Base-by-base conservation (phyloP, 2,888 invertebrate genomes). In the Urechis unicinctus region DNA sequence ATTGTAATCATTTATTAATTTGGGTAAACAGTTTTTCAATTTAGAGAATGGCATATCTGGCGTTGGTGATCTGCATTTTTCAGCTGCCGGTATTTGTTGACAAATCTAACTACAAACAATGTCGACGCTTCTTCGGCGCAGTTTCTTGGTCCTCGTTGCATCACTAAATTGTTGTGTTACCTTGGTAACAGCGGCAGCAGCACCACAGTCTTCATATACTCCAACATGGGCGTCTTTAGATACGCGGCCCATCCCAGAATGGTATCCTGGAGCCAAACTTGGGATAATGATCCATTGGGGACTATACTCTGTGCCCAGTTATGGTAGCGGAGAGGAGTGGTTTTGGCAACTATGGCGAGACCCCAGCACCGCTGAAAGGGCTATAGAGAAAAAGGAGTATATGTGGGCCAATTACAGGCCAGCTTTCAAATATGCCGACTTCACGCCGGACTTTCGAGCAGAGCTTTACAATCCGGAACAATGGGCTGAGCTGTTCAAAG, bases 401-500 rank as follows among this genome's bases (percentile, higher is more conserved):
- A 92, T 96, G 89, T 77, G 83, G 30, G 80, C 85, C 31, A 90
- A 90, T 70, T 95, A 89, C 76, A 86, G 85, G 50, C 89, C 91
- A 1, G 83, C 82, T 49, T 92, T 91, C 70, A 85, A 88, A 0
- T 96, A 96, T 78, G 91, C 91, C 72, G 91, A 95, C 56, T 95
- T 95, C 79, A 95, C 87, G 0, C 26, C 43, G n/a, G 4, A 24
- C 26, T 44, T 52, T 24, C 5, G 4, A 4, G 52, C 43, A 24
- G 52, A 83, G 75, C 88, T 93, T 69, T 96, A 87, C 71, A 84
- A 92, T 74, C 85, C 94, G 0, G 80, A 83, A 0, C 80, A 86
- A 67, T 96, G 94, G 92, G 89, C 89, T 0, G 78, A 86, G 53
- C 79, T 94, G 5, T 89, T 96, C 66, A 76, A 83, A 51, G 84